Conservation (phyloP, 1,140 invertebrate genomes). For the Telenomus remus region DNA sequence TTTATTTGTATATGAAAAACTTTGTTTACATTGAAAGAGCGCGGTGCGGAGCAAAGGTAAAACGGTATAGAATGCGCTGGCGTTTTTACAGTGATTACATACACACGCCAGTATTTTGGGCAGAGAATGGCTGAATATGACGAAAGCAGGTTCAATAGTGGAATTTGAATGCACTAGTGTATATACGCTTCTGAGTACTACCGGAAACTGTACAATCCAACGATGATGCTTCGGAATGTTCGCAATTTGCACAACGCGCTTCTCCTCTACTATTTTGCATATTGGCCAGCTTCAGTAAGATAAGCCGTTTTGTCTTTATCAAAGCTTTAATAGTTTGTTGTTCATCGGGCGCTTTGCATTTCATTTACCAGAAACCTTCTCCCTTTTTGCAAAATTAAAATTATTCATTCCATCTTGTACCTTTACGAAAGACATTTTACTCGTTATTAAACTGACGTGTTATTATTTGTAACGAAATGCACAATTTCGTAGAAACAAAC, state of each 20-base stretch:
- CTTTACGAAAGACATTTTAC: neutral
- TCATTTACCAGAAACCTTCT: constrained; percentile 12
- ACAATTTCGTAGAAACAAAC: too few relatives aligned
- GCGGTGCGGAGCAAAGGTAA: constrained; percentile 16
- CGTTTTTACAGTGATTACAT: constrained; percentile 50
- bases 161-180: constrained; percentile 54
- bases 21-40: constrained; percentile 11
- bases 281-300: constrained; percentile 50
- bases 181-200: constrained; percentile 47
- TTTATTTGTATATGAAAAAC: too few relatives aligned
- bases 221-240: constrained; percentile 71
- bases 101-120: constrained; percentile 46
- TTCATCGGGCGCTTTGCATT: constrained; percentile 34
- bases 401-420: too few relatives aligned
- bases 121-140: constrained; percentile 52
- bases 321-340: constrained; percentile 46
- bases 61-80: constrained; percentile 15
- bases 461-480: too few relatives aligned
- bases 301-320: constrained; percentile 56
- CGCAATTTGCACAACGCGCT: constrained; percentile 67
- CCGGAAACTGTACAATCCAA: constrained; percentile 67
- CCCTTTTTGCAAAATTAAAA: too few relatives aligned
- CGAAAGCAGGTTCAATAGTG: constrained; percentile 53
- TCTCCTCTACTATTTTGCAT: constrained; percentile 59
- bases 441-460: too few relatives aligned